phyloP scores from a whole-genome alignment of 2,888 invertebrate genomes.

The Andricus quercusramuli region DNA sequence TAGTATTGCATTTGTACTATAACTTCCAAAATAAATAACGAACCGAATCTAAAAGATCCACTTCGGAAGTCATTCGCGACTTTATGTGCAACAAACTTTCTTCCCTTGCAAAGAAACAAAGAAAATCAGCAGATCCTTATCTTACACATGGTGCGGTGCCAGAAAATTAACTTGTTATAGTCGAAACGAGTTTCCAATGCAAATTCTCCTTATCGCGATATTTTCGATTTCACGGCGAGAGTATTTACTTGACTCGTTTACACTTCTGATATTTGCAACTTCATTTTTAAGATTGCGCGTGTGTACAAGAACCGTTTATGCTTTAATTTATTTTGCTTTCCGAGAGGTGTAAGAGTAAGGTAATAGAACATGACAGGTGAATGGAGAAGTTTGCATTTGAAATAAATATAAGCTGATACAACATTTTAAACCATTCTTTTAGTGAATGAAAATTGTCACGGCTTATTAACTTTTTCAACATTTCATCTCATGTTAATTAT shows the following conservation, averaged over 20 bases:
- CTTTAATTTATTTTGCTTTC: constrained; percentile 17
- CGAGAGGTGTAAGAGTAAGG: constrained; percentile 15
- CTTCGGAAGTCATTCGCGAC: background rate
- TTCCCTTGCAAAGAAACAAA: background rate
- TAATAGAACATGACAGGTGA: constrained; percentile 38
- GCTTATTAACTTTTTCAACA: constrained; percentile 11
- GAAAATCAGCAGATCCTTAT: constrained; percentile 7
- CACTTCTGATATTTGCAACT: constrained; percentile 29
- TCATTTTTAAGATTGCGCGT: constrained; percentile 26
- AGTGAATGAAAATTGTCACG: constrained; percentile 3
- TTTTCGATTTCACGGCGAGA: constrained; percentile 39
- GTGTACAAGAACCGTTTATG: constrained; percentile 27
- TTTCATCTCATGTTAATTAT: background rate
- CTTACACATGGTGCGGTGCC: constrained; percentile 9
- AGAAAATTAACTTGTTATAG: constrained; percentile 41
- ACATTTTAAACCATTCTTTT: constrained; percentile 41
- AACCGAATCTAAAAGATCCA: background rate
- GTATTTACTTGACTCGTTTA: constrained; percentile 29
- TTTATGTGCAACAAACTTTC: background rate
- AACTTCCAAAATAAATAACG: background rate
- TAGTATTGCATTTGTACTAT: background rate
- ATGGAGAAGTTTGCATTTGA: constrained; percentile 18
- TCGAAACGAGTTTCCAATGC: constrained; percentile 37
- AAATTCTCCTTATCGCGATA: constrained; percentile 32
- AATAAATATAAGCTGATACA: background rate